Evolutionary conservation across 2,888 invertebrate species (phyloP).

Genomic region (Rhagium mordax): DNA sequence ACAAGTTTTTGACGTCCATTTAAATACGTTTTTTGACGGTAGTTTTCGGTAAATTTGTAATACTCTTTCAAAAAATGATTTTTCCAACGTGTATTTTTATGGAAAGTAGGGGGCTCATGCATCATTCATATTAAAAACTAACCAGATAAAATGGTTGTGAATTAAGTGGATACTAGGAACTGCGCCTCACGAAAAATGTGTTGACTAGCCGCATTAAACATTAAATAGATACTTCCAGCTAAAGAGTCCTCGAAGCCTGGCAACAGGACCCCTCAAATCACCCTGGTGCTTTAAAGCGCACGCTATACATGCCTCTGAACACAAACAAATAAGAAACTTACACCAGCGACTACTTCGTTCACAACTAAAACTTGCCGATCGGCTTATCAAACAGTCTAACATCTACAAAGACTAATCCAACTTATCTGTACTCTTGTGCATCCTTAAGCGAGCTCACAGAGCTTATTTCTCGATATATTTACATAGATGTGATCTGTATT

Average conservation of each 20-base stretch:
- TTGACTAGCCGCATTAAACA: constrained; percentile 68
- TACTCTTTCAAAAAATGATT: too few relatives aligned
- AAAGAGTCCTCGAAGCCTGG: constrained; percentile 72
- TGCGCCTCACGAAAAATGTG: too few relatives aligned
- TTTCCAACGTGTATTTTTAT: too few relatives aligned
- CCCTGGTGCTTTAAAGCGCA: background rate
- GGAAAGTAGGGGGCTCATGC: too few relatives aligned
- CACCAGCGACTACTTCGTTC: background rate
- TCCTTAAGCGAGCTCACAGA: background rate
- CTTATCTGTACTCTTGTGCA: background rate
- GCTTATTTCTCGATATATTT: background rate
- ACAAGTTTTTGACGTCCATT: too few relatives aligned
- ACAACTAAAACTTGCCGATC: constrained; percentile 7
- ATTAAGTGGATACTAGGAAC: too few relatives aligned
- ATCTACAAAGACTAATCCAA: constrained; percentile 28
- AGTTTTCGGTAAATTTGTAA: too few relatives aligned
- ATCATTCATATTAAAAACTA: too few relatives aligned
- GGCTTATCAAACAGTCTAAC: background rate
- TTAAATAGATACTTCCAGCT: constrained; percentile 71
- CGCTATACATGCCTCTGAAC: background rate
- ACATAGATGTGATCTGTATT: background rate
- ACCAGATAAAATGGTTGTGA: too few relatives aligned
- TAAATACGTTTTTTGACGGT: too few relatives aligned
- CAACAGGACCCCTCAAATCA: constrained; percentile 67
- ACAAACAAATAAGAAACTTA: constrained; percentile 6